Conservation (phyloP, 1,140 invertebrate genomes). For the Protaetia brevitarsis region DNA sequence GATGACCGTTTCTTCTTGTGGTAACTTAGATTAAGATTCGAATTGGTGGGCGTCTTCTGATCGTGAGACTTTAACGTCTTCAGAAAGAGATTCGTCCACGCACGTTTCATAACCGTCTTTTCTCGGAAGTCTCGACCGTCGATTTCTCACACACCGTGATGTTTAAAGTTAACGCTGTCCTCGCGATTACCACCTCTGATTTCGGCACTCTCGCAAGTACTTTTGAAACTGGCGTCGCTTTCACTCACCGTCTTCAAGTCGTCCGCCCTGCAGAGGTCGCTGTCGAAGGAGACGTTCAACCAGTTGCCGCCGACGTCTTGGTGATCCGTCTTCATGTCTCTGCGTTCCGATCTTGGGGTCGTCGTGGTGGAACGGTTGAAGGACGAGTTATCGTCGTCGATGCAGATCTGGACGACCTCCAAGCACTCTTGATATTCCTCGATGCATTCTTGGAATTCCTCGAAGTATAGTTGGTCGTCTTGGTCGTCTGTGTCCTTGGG, state of each 20-base stretch:
- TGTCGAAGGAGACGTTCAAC: constrained; percentile 17
- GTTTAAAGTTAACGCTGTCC: neutral
- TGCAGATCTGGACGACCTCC: constrained; percentile 58
- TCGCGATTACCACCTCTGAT: neutral
- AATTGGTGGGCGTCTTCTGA: constrained; percentile 41
- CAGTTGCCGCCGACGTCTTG: neutral
- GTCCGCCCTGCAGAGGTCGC: constrained; percentile 5
- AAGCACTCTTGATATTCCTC: constrained; percentile 60
- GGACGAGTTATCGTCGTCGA: constrained; percentile 47
- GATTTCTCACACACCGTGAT: neutral
- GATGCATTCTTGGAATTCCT: constrained; percentile 60
- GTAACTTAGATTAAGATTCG: constrained; percentile 33
- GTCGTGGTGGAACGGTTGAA: constrained; percentile 39
- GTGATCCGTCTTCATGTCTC: constrained; percentile 24
- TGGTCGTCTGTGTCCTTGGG: constrained; percentile 53
- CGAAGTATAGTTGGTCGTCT: constrained; percentile 58
- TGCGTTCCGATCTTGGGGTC: constrained; percentile 40
- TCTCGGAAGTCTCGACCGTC: constrained; percentile 31
- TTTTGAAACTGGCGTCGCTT: constrained; percentile 16
- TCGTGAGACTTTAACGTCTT: constrained; percentile 32
- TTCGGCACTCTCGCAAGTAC: constrained; percentile 18
- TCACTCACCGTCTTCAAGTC: constrained; percentile 2
- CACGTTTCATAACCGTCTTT: constrained; percentile 45
- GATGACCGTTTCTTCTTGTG: constrained; percentile 3
- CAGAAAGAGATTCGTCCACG: constrained; percentile 44